Percentiles rank a stretch among this genome's conserved stretches.
These are phyloP conservation scores for Micronycteris hirsuta DNA, from an alignment of 2,113 vertebrate species.

Conservation along the genomic window DNA sequence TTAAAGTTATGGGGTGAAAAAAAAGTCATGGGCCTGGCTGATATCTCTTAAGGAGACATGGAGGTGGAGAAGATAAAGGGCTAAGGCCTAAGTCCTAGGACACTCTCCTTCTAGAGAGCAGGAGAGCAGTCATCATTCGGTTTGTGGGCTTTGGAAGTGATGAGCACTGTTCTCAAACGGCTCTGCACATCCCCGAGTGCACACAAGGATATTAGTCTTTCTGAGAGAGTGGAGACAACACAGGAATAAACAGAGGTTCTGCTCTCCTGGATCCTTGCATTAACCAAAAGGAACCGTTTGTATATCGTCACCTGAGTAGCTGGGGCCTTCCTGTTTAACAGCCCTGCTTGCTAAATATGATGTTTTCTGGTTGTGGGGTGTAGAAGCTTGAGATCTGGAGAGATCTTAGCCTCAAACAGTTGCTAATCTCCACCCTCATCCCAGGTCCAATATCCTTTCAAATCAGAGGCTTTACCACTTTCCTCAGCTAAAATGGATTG, in stretches of 20 bases:
- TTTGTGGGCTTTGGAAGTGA: not conserved
- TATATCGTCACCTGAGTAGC: not conserved
- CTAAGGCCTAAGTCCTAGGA: not conserved
- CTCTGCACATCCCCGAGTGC: not conserved
- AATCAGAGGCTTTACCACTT: not conserved
- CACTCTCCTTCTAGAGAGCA: not conserved
- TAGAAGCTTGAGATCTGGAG: not conserved
- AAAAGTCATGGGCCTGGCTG: not conserved
- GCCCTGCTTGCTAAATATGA: not conserved
- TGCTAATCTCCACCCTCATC: not conserved
- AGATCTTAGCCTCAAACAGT: not conserved
- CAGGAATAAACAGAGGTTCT: not conserved
- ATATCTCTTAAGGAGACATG: not conserved
- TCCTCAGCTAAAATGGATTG: not conserved
- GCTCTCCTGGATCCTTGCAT: not conserved
- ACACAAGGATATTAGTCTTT: not conserved
- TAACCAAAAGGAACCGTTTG: not conserved
- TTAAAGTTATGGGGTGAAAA: not conserved
- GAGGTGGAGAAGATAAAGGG: not conserved
- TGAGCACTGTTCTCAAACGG: not conserved
- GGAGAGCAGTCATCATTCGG: not conserved
- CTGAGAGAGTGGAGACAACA: not conserved
- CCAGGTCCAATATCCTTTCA: conserved; percentile 1
- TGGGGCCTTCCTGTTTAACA: not conserved
- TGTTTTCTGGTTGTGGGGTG: not conserved